Conservation (phyloP, 2,113 vertebrate species). For the Diphyllodes magnificus region DNA sequence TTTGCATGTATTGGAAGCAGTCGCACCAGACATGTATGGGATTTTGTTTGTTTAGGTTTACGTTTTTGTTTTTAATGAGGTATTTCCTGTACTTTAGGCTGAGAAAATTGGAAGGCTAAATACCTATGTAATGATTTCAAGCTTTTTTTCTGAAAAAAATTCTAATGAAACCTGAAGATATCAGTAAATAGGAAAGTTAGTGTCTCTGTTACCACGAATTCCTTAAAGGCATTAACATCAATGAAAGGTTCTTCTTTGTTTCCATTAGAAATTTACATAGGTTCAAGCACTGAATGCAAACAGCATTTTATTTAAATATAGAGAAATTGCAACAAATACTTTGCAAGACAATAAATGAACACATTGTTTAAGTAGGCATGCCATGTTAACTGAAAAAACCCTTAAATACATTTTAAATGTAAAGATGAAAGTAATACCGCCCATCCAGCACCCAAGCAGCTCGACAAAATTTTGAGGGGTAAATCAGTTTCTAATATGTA, state of each 20-base stretch:
- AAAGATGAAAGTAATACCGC: not conserved
- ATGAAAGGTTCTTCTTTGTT: not conserved
- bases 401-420: not conserved
- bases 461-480: not conserved
- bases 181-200: not conserved
- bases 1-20: constrained; percentile 1
- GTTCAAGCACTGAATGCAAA: not conserved
- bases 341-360: not conserved
- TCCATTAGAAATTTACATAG: not conserved
- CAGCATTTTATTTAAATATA: not conserved
- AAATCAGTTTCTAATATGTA: not conserved
- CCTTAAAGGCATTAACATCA: not conserved
- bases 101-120: not conserved
- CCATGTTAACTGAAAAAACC: not conserved
- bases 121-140: not conserved
- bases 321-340: not conserved
- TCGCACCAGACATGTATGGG: not conserved
- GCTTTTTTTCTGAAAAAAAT: not conserved
- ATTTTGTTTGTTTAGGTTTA: not conserved
- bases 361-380: not conserved
- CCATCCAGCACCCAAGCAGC: not conserved
- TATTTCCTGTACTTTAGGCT: not conserved
- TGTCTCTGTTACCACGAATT: not conserved
- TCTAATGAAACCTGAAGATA: not conserved
- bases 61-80: not conserved